Base-by-base conservation (phyloP, 2,113 vertebrate genomes). In the Nymphicus hollandicus region DNA sequence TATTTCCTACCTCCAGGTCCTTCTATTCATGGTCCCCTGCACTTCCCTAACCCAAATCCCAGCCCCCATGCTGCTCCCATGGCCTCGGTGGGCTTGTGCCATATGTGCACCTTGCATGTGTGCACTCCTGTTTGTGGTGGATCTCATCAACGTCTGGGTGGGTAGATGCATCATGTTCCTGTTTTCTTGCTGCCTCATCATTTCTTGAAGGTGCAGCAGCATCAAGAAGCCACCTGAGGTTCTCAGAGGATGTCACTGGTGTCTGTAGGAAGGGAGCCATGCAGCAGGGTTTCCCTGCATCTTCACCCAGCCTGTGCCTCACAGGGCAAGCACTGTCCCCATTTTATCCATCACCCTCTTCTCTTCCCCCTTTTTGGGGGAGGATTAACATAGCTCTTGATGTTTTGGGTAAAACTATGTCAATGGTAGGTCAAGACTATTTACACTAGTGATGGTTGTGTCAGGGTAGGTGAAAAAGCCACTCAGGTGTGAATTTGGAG, bases 91-190 rank as follows among this genome's bases (percentile, higher is more conserved):
- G 12, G 37, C 47, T 65, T 70, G 39, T 53, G 17, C 31, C 24
- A 28, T 35, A 56, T 0, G 0, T 2, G 3, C 23, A 33, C 13
- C 16, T 6, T 33, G 44, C 8, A 3, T 16, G 14, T 20, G 17
- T 33, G 11, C 9, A 2, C 19, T 79, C 29, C 22, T 41, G 11
- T 58, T 50, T 63, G 29, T 44, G 23, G 73, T 43, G 46, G 11
- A 92, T 37, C 29, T 29, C n/a, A 25, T 31, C 55, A 17, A 6
- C 24, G 20, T 39, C 24, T 44, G 28, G 4, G 9, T 41, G 18
- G 20, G 24, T 28, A 25, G 16, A 50, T 55, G 41, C 25, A 35
- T 29, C 0, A 0, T 37, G 24, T 66, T 71, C 24, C 43, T 55
- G 14, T 65, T 88, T 17, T n/a, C 41, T 56, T 77, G n/a, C 27